Evolutionary conservation across 2,888 invertebrate species (phyloP), one percentile per base, ranked within the genome.

Genomic region (Tuta absoluta): DNA sequence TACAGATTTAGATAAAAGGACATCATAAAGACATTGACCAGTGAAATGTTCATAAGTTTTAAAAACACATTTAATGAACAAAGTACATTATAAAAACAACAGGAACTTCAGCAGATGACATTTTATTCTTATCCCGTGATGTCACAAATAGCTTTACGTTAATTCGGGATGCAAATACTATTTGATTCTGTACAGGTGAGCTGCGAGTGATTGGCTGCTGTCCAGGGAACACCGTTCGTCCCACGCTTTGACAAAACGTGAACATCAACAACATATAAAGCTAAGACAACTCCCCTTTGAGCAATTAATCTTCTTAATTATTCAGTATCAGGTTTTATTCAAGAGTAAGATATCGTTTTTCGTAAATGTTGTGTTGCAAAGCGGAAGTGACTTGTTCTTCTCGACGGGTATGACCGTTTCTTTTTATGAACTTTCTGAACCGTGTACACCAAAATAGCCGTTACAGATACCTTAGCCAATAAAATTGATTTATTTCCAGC

Each of bases 131-230:
- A 62, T 65, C 63, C 53, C 19, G 49, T 53, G 63, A 64, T 63
- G 66, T 63, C 65, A 63, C 65, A 48, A 65, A 66, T 68, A 65
- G 61, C 70, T 66, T 65, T 65, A 66, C 63, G 66, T 68, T 68
- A 68, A 69, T 69, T 71, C 69, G 65, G 67, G 68, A 66, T 65
- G 66, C 70, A 69, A 67, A 65, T 66, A 74, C 74, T 79, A 75
- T 81, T 83, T 78, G 77, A 77, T 82, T 80, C 74, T 74, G 77
- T 79, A 83, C 87, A 89, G 87, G 88, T 89, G 84, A 89, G 81
- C 79, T 72, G 72, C 74, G 76, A 83, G 79, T 82, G 80, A 81
- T 87, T 91, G 90, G 91, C 86, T 67, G 66, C 65, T 69, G 74
- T 86, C 90, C 91, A 91, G 80, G 78, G 38, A 75, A 75, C 75